Evolutionary conservation across 37 sponge, comb jelly and placozoan genomes (phyloP).

Genomic region (Hexactinellida sp.): DNA sequence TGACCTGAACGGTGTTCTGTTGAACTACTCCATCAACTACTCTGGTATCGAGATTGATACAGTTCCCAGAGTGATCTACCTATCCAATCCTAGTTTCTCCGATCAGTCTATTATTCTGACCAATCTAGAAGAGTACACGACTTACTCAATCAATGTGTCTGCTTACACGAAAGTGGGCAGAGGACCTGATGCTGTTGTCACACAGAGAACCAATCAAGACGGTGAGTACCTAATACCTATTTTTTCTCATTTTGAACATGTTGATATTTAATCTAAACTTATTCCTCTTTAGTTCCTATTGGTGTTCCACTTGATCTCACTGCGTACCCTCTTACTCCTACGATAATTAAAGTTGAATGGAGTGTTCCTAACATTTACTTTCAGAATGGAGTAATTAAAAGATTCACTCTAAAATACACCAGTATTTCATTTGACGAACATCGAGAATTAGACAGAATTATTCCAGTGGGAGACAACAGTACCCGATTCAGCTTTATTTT

Average conservation of each 20-base stretch:
- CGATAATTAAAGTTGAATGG: background rate
- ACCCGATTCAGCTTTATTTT: background rate
- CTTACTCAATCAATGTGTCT: too few species aligned
- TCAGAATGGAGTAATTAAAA: background rate
- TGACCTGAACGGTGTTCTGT: too few species aligned
- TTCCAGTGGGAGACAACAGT: background rate
- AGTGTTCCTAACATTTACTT: constrained; percentile 2
- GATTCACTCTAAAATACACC: background rate
- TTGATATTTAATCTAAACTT: background rate
- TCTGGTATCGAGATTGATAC: too few species aligned
- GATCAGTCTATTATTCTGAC: background rate
- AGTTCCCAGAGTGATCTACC: too few species aligned
- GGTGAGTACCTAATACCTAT: background rate
- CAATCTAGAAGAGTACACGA: background rate
- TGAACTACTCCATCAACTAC: too few species aligned
- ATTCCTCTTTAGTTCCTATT: background rate
- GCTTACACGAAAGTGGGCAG: too few species aligned
- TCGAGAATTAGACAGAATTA: background rate
- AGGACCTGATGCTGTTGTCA: too few species aligned
- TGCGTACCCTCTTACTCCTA: background rate
- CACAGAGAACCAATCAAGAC: too few species aligned
- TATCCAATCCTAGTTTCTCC: too few species aligned
- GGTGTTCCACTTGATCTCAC: background rate
- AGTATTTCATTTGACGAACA: background rate
- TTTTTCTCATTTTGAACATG: too few species aligned